phyloP scores from a whole-genome alignment of 2,797 vertebrate species.

The Gymnocypris eckloni region DNA sequence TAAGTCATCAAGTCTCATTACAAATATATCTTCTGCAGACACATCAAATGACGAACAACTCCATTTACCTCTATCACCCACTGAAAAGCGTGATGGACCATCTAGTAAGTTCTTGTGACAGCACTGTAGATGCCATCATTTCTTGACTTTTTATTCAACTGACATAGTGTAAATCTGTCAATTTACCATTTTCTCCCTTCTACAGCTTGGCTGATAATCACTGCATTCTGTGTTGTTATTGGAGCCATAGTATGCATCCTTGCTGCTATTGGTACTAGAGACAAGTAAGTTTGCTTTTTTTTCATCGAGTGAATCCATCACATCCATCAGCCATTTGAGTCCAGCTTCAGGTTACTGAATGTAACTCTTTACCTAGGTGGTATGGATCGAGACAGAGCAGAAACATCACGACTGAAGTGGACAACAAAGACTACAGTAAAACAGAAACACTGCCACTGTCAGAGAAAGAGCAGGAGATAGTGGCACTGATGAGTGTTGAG shows the following conservation, averaged over 20 bases:
- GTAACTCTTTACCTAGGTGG: slow-evolving; percentile 70
- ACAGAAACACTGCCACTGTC: slow-evolving; percentile 61
- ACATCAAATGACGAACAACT: rapidly evolving
- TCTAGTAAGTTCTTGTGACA: slow-evolving; percentile 65
- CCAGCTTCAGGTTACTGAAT: background rate
- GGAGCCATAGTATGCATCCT: slow-evolving; percentile 70
- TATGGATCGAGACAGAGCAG: slow-evolving; percentile 79
- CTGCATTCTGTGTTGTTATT: slow-evolving; percentile 71
- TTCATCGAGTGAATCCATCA: background rate
- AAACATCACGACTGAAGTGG: slow-evolving; percentile 74
- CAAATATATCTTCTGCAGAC: background rate
- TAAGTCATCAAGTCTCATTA: background rate
- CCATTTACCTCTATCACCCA: rapidly evolving
- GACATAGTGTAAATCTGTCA: background rate
- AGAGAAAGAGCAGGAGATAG: slow-evolving; percentile 83
- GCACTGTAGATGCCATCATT: background rate
- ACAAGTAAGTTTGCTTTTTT: slow-evolving; percentile 71
- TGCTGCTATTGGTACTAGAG: slow-evolving; percentile 74
- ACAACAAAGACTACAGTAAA: slow-evolving; percentile 70
- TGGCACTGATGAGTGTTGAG: slow-evolving; percentile 83
- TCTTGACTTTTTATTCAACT: background rate
- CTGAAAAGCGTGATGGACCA: slow-evolving; percentile 38
- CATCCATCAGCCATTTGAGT: background rate
- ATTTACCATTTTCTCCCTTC: slow-evolving; percentile 28
- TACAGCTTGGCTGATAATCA: slow-evolving; percentile 78